phyloP scores from a whole-genome alignment of 2,113 vertebrate genomes.

The Gopherus flavomarginatus region DNA sequence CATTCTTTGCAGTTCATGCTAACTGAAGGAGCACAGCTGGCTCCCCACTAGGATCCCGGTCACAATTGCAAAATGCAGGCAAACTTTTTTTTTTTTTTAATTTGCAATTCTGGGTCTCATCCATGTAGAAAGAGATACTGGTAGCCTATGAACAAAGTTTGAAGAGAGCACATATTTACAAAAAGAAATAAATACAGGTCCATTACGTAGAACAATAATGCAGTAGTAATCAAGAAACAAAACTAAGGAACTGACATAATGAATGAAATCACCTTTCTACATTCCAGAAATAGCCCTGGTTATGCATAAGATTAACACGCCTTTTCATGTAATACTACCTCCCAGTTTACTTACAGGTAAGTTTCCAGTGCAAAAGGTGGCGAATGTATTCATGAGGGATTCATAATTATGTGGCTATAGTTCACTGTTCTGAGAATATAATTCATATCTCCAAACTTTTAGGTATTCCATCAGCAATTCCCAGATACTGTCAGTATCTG shows the following conservation, averaged over 20 bases:
- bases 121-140: background rate
- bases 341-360: background rate
- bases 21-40: no score
- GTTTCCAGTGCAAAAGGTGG: background rate
- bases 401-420: background rate
- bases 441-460: background rate
- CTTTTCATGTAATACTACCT: background rate
- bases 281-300: background rate
- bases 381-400: background rate
- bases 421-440: background rate
- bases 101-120: background rate
- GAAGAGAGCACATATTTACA: constrained; percentile 33
- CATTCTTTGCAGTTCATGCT: no score
- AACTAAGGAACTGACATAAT: background rate
- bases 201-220: background rate
- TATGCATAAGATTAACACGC: background rate
- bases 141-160: background rate
- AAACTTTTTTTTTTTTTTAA: background rate
- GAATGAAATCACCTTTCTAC: background rate
- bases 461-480: background rate
- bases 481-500: background rate
- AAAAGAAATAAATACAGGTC: background rate
- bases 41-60: no score
- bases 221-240: background rate
- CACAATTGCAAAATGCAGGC: background rate